Percentiles rank a stretch among this genome's conserved stretches.
Evolutionary conservation across 2,888 invertebrate genomes (phyloP).

Genomic region (Amorpha juglandis): DNA sequence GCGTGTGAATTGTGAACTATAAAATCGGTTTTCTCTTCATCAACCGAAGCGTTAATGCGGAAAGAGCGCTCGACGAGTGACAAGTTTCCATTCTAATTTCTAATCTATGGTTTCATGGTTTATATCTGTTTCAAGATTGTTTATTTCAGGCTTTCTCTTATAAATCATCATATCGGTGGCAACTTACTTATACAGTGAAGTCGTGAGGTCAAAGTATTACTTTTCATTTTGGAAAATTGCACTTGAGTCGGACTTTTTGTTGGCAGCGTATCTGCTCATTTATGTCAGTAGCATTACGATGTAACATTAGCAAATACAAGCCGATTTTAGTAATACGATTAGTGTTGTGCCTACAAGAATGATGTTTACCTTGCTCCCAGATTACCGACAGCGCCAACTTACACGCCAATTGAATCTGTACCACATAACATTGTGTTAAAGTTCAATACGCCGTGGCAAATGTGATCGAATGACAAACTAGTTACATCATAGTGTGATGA

Average conservation of each 20-base stretch:
- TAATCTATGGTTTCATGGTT: constrained; percentile 5
- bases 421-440: constrained; percentile 8
- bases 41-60: constrained; percentile 17
- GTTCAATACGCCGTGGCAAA: not conserved
- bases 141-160: not conserved
- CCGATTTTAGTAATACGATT: constrained; percentile 25
- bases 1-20: constrained; percentile 19
- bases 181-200: too few relatives aligned
- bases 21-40: constrained; percentile 12
- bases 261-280: too few relatives aligned
- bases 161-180: not conserved
- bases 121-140: not conserved
- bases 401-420: not conserved
- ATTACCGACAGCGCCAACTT: constrained; percentile 28
- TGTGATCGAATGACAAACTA: constrained; percentile 25
- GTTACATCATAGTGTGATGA: constrained; percentile 39
- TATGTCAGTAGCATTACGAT: not conserved
- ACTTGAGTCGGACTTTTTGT: too few relatives aligned
- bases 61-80: constrained; percentile 6
- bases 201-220: too few relatives aligned
- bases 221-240: too few relatives aligned
- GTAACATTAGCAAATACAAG: constrained; percentile 13
- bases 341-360: constrained; percentile 26
- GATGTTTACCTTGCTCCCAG: constrained; percentile 31
- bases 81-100: constrained; percentile 13